Evolutionary conservation across 2,113 vertebrate genomes (phyloP).

Genomic region (Alexandromys fortis): DNA sequence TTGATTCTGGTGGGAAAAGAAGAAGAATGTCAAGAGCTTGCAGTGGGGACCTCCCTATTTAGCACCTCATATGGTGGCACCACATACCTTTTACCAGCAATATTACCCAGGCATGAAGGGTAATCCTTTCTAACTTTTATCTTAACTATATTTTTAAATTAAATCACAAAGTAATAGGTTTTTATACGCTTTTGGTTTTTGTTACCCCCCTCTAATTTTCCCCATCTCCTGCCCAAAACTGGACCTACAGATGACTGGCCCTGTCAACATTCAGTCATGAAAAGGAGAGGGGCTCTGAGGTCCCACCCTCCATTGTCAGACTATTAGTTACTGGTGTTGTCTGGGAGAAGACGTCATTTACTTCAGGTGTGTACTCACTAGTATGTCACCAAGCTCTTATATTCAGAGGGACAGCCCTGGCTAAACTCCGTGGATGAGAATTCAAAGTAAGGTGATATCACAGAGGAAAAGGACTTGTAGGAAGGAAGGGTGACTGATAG

Average conservation of each 20-base stretch:
- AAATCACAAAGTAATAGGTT: neutral
- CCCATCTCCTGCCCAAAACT: neutral
- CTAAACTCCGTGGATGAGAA: neutral
- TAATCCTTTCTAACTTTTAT: neutral
- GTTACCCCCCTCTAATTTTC: neutral
- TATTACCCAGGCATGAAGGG: neutral
- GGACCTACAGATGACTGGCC: neutral
- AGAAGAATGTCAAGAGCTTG: too few species aligned
- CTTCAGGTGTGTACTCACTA: neutral
- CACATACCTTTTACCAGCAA: neutral
- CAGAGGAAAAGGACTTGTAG: neutral
- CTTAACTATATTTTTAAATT: neutral
- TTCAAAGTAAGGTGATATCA: neutral
- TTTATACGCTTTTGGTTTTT: neutral
- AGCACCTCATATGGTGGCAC: neutral
- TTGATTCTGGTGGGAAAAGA: neutral
- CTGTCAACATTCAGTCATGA: neutral
- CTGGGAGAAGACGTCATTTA: neutral
- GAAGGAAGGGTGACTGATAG: neutral
- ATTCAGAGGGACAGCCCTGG: neutral
- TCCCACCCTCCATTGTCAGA: neutral
- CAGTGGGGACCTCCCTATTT: too few species aligned
- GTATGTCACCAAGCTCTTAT: too few species aligned
- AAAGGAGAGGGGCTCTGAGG: neutral
- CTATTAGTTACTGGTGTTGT: neutral